A percentile compares a stretch with the other conserved stretches of the same genome.
These are phyloP conservation scores for Calyptommatus sinebrachiatus DNA, from an alignment of 2,113 vertebrate genomes.

Conservation along the genomic window DNA sequence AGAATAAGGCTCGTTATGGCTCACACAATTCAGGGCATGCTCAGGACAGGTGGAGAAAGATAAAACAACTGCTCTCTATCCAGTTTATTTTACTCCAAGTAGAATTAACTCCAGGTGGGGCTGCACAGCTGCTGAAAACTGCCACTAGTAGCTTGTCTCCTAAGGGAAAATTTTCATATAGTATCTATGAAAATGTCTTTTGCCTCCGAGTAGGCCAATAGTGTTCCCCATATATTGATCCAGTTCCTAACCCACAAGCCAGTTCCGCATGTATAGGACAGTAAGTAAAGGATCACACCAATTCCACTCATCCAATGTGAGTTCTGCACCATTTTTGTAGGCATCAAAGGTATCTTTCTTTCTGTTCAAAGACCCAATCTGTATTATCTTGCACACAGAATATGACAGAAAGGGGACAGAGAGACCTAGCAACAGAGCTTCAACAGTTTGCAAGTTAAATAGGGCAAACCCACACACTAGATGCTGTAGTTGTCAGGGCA, in stretches of 20 bases:
- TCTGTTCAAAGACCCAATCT: background rate
- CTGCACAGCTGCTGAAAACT: constrained; percentile 41
- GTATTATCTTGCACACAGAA: background rate
- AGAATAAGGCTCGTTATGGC: too few relatives aligned
- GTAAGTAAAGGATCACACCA: background rate
- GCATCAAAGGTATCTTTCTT: background rate
- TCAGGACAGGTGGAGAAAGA: background rate
- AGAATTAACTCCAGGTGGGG: constrained; percentile 53
- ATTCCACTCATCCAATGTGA: background rate
- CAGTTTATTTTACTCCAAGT: constrained; percentile 44
- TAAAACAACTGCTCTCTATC: constrained; percentile 32
- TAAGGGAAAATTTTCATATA: constrained; percentile 3
- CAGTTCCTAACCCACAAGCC: constrained; percentile 10
- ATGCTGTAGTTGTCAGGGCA: background rate
- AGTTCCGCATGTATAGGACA: constrained; percentile 5
- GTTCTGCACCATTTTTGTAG: background rate
- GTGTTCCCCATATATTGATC: background rate
- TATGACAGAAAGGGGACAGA: background rate
- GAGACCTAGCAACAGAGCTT: background rate
- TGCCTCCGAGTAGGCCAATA: constrained; percentile 10
- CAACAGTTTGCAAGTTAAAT: background rate
- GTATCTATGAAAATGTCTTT: constrained; percentile 37
- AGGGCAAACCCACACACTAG: background rate
- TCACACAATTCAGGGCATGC: constrained; percentile 16
- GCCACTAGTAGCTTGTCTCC: background rate